A percentile compares a stretch with the other conserved stretches of the same genome.
These are phyloP conservation scores for Paralvinella palmiformis DNA, from an alignment of 1,140 invertebrate genomes.

Conservation along the genomic window DNA sequence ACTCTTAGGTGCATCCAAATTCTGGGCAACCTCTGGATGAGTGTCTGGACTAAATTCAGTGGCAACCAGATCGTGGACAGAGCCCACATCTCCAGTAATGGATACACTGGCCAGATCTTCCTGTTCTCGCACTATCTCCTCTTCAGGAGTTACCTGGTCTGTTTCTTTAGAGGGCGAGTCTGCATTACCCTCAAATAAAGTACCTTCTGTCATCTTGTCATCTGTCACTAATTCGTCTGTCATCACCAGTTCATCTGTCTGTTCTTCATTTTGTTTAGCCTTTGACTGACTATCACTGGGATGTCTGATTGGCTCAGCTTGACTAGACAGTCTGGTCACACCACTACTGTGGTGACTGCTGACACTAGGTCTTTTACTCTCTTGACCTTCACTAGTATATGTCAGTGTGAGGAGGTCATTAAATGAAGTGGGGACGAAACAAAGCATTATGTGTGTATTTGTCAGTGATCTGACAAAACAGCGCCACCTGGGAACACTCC, in stretches of 20 bases:
- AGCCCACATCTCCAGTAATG: neutral
- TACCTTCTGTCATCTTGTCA: too few relatives aligned
- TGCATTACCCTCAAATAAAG: too few relatives aligned
- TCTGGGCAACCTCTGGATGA: neutral
- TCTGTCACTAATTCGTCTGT: too few relatives aligned
- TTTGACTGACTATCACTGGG: too few relatives aligned
- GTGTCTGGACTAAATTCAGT: neutral
- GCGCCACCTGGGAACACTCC: constrained; percentile 57
- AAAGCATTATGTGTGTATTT: constrained; percentile 61
- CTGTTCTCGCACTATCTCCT: too few relatives aligned
- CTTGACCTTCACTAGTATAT: too few relatives aligned
- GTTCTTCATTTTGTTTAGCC: neutral
- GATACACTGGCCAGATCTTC: neutral
- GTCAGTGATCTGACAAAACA: constrained; percentile 65
- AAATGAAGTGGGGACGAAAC: constrained; percentile 62
- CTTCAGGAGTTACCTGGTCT: neutral
- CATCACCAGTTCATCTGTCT: neutral
- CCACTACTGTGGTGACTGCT: too few relatives aligned
- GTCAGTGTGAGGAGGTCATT: constrained; percentile 42
- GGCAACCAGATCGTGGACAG: neutral
- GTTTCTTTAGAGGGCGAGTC: neutral
- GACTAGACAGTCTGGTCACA: too few relatives aligned
- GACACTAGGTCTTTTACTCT: too few relatives aligned
- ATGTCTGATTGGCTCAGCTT: too few relatives aligned
- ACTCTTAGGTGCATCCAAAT: neutral